Base-by-base conservation (phyloP, 1,140 invertebrate species). In the Himalopsyche phryganea region DNA sequence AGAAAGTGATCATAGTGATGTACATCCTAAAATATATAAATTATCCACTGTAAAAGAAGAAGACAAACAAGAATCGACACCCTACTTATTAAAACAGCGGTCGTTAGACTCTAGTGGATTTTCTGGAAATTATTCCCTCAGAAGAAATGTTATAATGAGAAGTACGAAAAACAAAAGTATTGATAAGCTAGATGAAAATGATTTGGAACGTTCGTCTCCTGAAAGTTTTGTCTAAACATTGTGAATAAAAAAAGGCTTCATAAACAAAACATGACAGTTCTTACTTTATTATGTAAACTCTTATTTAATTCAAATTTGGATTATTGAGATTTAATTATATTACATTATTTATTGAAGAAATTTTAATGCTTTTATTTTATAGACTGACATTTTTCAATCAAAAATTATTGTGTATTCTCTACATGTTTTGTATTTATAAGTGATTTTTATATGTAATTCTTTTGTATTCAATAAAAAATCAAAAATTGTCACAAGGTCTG, bases 101-200 rank as follows among this genome's bases (percentile, higher is more conserved):
- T 77, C 60, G 18, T 47, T 66, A 66, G 76, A 66, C 63, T 71
- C 52, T 47, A 65, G 33, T 66, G 72, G 54, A 18, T 53, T 65
- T 63, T 59, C 65, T 52, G 42, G n/a, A 10, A 52, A 52, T 35
- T 35, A 57, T 51, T 79, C 78, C 4, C 66, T 78, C 14, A 68
- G 77, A 32, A 74, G 75, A 15, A 79, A 72, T 48, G 75, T 77
- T 38, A 68, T 79, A 50, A 70, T 77, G 67, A 78, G 74, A 51
- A 76, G 72, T 58, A 70, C 73, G 11, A 75, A 74, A 59, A 69
- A 71, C 6, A 74, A 69, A 61, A 76, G 73, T 60, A 57, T 75
- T 6, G 75, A 77, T 28, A 65, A 66, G 9, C 32, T 15, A 10
- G 44, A 55, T 13, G 5, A 15, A 7, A 48, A 35, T 38, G 42